These are phyloP conservation scores for Syngnathus acus DNA, from an alignment of 2,797 vertebrate species.

Conservation along the genomic window DNA sequence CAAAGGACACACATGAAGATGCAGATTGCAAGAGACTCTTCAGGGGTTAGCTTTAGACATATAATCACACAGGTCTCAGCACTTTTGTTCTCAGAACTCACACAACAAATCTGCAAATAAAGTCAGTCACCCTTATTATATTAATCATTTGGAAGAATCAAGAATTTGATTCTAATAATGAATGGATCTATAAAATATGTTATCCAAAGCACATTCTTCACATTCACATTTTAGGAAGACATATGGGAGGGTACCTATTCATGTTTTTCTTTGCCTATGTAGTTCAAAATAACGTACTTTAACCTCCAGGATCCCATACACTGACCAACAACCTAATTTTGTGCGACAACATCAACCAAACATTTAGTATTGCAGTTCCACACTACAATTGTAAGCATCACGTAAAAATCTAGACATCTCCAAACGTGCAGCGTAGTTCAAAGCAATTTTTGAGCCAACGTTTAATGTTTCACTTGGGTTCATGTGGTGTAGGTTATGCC, in stretches of 20 bases:
- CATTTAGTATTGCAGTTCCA: too few relatives aligned
- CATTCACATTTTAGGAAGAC: neutral
- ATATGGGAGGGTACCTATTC: too few relatives aligned
- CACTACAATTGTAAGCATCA: too few relatives aligned
- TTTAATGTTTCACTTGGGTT: neutral
- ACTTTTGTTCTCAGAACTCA: neutral
- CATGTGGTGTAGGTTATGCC: slow-evolving; percentile 79
- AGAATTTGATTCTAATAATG: neutral
- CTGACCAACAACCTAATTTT: too few relatives aligned
- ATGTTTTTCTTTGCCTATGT: too few relatives aligned
- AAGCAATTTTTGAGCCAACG: neutral
- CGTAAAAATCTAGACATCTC: neutral
- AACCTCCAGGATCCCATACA: too few relatives aligned
- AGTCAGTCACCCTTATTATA: neutral
- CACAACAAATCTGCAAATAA: neutral
- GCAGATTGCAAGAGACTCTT: slow-evolving; percentile 8
- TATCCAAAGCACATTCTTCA: too few relatives aligned
- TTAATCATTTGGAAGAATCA: neutral
- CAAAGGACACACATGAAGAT: slow-evolving; percentile 34
- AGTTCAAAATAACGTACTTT: too few relatives aligned
- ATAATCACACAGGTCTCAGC: neutral
- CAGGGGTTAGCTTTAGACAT: slow-evolving; percentile 14
- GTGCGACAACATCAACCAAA: neutral
- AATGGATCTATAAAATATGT: too few relatives aligned
- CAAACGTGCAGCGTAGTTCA: neutral